These are phyloP conservation scores for Ceratoteleas bidentatus DNA, from an alignment of 1,140 invertebrate genomes.

Conservation along the genomic window DNA sequence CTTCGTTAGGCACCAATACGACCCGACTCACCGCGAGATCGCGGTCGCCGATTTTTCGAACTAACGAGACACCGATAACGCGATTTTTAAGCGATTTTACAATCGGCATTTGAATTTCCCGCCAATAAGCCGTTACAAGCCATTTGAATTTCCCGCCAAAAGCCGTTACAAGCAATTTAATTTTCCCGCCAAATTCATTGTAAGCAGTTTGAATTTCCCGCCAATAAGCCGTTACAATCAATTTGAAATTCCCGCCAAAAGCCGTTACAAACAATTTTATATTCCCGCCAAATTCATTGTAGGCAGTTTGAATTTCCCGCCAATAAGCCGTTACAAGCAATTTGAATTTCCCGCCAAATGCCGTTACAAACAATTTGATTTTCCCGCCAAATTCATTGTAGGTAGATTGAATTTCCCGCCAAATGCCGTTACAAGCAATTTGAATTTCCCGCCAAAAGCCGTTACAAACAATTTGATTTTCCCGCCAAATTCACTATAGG, in stretches of 20 bases:
- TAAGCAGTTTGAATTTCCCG: background rate
- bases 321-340: background rate
- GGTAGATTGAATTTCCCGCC: too few relatives aligned
- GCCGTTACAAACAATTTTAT: background rate
- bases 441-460: constrained; percentile 2
- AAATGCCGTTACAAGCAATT: background rate
- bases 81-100: too few relatives aligned
- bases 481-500: too few relatives aligned
- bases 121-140: background rate
- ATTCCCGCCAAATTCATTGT: background rate
- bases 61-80: too few relatives aligned
- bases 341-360: background rate
- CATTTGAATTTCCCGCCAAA: too few relatives aligned
- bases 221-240: background rate
- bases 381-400: background rate
- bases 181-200: constrained; percentile 7
- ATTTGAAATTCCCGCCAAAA: constrained; percentile 6
- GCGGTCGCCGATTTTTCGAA: too few relatives aligned
- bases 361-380: background rate
- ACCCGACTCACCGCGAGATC: background rate
- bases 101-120: too few relatives aligned
- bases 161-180: too few relatives aligned
- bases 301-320: background rate
- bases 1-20: too few relatives aligned
- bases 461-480: background rate